A percentile compares a stretch with the other conserved stretches of the same genome.
Conservation (phyloP, 2,797 vertebrate genomes). For the Spea hammondii region DNA sequence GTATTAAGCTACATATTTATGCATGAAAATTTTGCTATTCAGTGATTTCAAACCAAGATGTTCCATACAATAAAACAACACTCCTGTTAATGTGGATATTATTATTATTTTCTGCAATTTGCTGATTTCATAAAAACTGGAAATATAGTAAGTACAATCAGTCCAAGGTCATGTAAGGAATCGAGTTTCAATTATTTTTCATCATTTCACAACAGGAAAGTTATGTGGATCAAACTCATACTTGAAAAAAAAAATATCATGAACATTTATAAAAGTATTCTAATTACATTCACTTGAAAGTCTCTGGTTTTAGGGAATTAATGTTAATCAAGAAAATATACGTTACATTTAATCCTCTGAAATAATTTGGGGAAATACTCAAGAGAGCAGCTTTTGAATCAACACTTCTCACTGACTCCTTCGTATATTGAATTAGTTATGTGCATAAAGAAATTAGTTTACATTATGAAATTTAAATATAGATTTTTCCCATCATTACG, state of each 20-base stretch:
- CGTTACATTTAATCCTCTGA: slow-evolving; percentile 10
- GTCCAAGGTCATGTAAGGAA: too few species aligned
- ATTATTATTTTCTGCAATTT: too few species aligned
- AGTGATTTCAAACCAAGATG: too few species aligned
- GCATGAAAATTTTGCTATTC: too few species aligned
- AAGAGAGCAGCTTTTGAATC: slow-evolving; percentile 13
- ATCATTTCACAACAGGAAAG: not conserved
- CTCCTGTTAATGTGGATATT: too few species aligned
- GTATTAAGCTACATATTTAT: too few species aligned
- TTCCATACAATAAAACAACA: too few species aligned
- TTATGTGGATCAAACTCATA: not conserved
- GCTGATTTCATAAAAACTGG: too few species aligned
- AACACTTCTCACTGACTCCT: slow-evolving; percentile 2
- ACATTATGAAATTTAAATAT: slow-evolving; percentile 1
- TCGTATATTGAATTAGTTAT: not conserved
- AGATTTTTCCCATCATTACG: not conserved
- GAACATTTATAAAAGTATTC: slow-evolving; percentile 1
- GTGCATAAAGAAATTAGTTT: slow-evolving; percentile 14
- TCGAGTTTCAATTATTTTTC: not conserved
- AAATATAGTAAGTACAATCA: too few species aligned
- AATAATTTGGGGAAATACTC: slow-evolving; percentile 15
- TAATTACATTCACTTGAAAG: slow-evolving; percentile 11
- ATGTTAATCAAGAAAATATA: slow-evolving; percentile 33
- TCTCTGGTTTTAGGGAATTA: slow-evolving; percentile 3
- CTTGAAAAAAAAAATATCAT: not conserved